Conservation (phyloP, 2,797 vertebrate species). For the Pangasius mekongensis region DNA sequence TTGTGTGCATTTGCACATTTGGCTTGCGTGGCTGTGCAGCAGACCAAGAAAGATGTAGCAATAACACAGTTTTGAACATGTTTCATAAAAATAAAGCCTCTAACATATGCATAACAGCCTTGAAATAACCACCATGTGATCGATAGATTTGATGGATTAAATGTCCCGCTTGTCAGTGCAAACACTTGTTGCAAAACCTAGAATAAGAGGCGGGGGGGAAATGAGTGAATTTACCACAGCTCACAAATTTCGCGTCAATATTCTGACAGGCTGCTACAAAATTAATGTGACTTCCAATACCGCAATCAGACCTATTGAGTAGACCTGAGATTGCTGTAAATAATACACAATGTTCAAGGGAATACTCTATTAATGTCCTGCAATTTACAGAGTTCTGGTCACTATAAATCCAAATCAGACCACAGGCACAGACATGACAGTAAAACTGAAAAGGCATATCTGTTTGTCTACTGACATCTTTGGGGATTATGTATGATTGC, state of each 20-base stretch:
- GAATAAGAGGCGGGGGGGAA: neutral
- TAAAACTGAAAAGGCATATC: neutral
- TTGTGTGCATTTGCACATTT: slow-evolving; percentile 38
- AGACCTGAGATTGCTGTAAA: slow-evolving; percentile 42
- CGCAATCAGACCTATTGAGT: slow-evolving; percentile 50
- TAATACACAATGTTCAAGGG: slow-evolving; percentile 38
- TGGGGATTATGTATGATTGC: slow-evolving; percentile 6
- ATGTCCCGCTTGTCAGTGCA: slow-evolving; percentile 35
- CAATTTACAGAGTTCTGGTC: slow-evolving; percentile 32
- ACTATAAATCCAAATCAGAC: slow-evolving; percentile 10
- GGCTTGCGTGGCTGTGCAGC: slow-evolving; percentile 2
- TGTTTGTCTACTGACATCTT: slow-evolving; percentile 3
- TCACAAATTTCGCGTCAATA: slow-evolving; percentile 47
- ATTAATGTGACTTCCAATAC: slow-evolving; percentile 59
- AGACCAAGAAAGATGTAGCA: neutral
- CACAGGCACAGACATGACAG: neutral
- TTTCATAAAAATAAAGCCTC: slow-evolving; percentile 16
- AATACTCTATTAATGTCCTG: slow-evolving; percentile 25
- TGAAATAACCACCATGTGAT: slow-evolving; percentile 29
- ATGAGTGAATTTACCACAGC: slow-evolving; percentile 10
- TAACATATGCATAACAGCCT: slow-evolving; percentile 29
- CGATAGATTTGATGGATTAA: slow-evolving; percentile 48
- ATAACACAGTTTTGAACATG: slow-evolving; percentile 13
- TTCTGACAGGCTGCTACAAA: slow-evolving; percentile 47
- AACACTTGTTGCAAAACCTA: slow-evolving; percentile 27